Conservation (phyloP, 2,797 vertebrate genomes). For the Amniataba percoides region DNA sequence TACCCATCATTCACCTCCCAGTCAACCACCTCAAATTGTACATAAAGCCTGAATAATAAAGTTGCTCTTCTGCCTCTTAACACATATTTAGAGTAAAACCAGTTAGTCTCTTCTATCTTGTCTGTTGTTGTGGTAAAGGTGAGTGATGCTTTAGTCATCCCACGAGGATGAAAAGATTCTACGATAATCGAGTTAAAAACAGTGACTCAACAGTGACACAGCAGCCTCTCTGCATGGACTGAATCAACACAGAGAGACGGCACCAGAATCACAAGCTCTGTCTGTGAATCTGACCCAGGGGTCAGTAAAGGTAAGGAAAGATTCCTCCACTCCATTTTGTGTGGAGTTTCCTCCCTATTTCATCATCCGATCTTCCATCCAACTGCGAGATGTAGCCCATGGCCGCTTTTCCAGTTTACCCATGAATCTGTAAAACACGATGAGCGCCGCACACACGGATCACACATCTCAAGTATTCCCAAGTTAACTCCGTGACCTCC, state of each 20-base stretch:
- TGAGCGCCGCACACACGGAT: constrained; percentile 35
- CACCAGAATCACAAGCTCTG: constrained; percentile 33
- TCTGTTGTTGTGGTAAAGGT: constrained; percentile 10
- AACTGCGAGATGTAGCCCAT: constrained; percentile 44
- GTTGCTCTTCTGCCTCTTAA: constrained; percentile 11
- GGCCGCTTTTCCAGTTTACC: constrained; percentile 38
- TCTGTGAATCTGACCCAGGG: constrained; percentile 44
- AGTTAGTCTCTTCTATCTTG: background rate
- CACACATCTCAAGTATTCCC: constrained; percentile 30
- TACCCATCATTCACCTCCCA: background rate
- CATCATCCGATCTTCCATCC: constrained; percentile 75
- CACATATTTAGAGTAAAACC: constrained; percentile 14
- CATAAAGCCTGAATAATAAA: constrained; percentile 22
- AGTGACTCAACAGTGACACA: constrained; percentile 16
- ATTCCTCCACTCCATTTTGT: constrained; percentile 38
- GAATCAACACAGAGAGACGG: constrained; percentile 33
- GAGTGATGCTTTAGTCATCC: background rate
- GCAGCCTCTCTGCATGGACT: constrained; percentile 34
- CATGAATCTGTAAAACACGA: constrained; percentile 53
- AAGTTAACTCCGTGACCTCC: constrained; percentile 26
- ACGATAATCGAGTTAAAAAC: constrained; percentile 31
- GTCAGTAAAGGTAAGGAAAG: constrained; percentile 51
- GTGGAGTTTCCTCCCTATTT: constrained; percentile 71
- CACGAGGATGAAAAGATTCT: background rate
- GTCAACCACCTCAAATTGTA: constrained; percentile 7